A percentile compares a stretch with the other conserved stretches of the same genome.
Conservation (phyloP, 1,140 invertebrate species). For the Ceratina japonica region DNA sequence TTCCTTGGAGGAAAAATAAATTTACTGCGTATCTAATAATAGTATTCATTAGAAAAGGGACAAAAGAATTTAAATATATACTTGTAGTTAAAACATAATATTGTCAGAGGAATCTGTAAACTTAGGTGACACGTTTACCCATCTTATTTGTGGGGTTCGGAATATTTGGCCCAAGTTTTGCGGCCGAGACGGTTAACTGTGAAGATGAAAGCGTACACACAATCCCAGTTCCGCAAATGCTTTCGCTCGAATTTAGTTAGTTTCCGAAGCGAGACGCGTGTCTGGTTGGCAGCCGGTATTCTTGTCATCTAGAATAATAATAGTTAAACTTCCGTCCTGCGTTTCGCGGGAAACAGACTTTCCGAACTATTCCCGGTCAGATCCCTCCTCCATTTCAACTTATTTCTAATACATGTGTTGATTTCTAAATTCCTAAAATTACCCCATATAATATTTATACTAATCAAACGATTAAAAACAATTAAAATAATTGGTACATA, state of each 20-base stretch:
- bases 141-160: neutral
- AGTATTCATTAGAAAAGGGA: neutral
- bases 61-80: neutral
- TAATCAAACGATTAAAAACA: no score
- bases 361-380: neutral
- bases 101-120: no score
- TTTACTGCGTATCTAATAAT: no score
- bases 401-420: neutral
- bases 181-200: neutral
- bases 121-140: no score
- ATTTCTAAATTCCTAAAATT: no score
- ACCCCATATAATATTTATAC: no score
- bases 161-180: neutral
- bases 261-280: neutral
- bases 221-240: conserved; percentile 7
- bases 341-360: neutral
- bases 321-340: conserved; percentile 1
- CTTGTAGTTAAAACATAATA: no score
- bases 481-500: no score
- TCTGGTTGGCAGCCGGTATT: conserved; percentile 3
- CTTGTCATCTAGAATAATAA: neutral
- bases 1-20: neutral
- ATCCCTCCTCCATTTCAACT: neutral
- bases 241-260: conserved; percentile 1
- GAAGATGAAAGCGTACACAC: conserved; percentile 17